These are phyloP conservation scores for Cyphomyrus discorhynchus DNA, from an alignment of 2,113 vertebrate genomes.

Conservation along the genomic window DNA sequence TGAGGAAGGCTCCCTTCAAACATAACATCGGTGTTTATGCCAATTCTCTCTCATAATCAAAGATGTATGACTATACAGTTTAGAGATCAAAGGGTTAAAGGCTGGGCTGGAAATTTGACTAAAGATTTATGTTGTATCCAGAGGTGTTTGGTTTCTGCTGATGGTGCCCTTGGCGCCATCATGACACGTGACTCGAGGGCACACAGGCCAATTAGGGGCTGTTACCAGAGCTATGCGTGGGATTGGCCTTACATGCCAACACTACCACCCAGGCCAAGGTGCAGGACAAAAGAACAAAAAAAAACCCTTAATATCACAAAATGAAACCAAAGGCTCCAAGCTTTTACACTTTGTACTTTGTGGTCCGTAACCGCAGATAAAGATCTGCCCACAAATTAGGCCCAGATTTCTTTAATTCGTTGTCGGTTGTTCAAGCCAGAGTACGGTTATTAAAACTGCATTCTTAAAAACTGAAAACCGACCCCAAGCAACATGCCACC, in stretches of 20 bases:
- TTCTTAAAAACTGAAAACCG: constrained; percentile 14
- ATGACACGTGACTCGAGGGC: not conserved
- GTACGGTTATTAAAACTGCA: constrained; percentile 38
- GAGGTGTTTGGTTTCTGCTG: not conserved
- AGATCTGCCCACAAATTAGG: constrained; percentile 50
- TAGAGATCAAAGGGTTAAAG: not conserved
- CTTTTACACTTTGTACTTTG: constrained; percentile 25
- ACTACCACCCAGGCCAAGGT: not conserved
- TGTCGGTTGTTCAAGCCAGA: constrained; percentile 39
- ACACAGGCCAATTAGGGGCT: not conserved
- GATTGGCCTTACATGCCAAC: not conserved
- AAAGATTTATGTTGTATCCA: not conserved
- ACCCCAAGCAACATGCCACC: not conserved
- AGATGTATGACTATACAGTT: not conserved
- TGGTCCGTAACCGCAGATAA: constrained; percentile 40
- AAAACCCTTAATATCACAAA: constrained; percentile 30
- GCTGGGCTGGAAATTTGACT: not conserved
- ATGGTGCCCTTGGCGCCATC: not conserved
- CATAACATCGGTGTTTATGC: not conserved
- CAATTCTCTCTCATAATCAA: not conserved
- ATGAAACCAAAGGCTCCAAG: constrained; percentile 15
- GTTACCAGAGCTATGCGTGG: not conserved
- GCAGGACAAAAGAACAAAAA: not conserved
- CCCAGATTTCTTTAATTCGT: constrained; percentile 46
- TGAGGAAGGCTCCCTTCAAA: not conserved